Conservation (phyloP, 2,113 vertebrate species). For the Podarcis muralis region DNA sequence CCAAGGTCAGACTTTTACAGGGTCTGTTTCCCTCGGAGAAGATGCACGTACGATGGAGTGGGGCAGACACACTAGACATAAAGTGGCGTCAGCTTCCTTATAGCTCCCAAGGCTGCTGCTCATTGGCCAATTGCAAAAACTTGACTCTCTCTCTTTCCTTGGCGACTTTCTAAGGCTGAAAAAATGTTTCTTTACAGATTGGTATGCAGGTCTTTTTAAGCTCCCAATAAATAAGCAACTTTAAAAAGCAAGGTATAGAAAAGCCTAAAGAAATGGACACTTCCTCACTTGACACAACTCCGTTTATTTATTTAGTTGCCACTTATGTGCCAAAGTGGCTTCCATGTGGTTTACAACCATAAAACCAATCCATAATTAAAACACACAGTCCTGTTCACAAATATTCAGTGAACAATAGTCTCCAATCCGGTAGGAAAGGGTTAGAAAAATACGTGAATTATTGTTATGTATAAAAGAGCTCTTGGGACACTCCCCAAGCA, state of each 20-base stretch:
- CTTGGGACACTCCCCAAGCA: slow-evolving; percentile 40
- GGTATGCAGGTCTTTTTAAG: not conserved
- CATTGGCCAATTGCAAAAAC: not conserved
- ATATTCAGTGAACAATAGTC: not conserved
- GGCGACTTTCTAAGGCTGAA: not conserved
- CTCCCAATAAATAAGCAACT: not conserved
- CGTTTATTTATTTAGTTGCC: no score
- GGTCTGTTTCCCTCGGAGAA: not conserved
- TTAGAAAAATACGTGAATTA: slow-evolving; percentile 4
- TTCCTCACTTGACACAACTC: no score
- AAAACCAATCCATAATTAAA: not conserved
- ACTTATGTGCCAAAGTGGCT: no score
- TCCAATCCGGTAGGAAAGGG: slow-evolving; percentile 31
- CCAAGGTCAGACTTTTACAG: not conserved
- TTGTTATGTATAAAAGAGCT: slow-evolving; percentile 56
- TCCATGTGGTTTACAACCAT: not conserved
- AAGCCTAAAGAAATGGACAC: not conserved
- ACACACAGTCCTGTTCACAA: not conserved
- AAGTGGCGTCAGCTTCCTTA: not conserved
- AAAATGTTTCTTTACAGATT: not conserved
- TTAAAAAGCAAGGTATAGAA: not conserved
- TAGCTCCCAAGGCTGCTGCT: not conserved
- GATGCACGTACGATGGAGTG: not conserved
- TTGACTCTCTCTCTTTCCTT: not conserved
- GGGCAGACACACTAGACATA: not conserved